phyloP scores from a whole-genome alignment of 2,888 invertebrate species.

The Neoascia interrupta region DNA sequence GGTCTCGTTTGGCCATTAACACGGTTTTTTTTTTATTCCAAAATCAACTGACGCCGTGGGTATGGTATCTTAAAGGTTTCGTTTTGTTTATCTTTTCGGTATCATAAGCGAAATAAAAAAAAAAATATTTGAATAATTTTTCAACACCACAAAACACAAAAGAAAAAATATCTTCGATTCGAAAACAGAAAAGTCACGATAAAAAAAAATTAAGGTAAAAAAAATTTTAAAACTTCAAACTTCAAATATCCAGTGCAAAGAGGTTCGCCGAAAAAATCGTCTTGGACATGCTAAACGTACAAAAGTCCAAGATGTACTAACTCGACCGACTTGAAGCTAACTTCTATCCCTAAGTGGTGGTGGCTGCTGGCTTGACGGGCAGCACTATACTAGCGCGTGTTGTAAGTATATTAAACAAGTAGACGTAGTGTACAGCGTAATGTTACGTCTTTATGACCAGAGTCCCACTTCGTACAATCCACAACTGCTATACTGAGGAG shows the following conservation, averaged over 20 bases:
- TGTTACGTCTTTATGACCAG: conserved; percentile 66
- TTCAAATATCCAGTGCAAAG: conserved; percentile 19
- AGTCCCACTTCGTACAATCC: conserved; percentile 36
- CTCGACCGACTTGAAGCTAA: conserved; percentile 61
- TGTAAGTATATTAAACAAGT: conserved; percentile 55
- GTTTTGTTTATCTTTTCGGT: conserved; percentile 35
- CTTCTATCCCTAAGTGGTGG: conserved; percentile 67
- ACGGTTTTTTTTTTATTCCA: conserved; percentile 35
- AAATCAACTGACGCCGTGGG: no score
- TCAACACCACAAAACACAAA: neutral
- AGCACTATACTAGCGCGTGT: conserved; percentile 40
- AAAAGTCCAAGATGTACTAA: conserved; percentile 69
- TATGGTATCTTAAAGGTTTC: conserved; percentile 19
- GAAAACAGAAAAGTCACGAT: neutral
- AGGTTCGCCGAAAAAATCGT: conserved; percentile 49
- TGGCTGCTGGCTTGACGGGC: neutral
- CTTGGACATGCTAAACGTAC: conserved; percentile 69
- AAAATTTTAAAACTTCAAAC: conserved; percentile 10
- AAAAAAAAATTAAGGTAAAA: neutral
- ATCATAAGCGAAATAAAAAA: conserved; percentile 7
- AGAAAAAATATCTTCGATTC: neutral
- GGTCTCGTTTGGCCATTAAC: conserved; percentile 63
- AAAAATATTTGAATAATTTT: conserved; percentile 5
- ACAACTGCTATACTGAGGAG: no score
- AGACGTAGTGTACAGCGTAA: conserved; percentile 52